phyloP scores from a whole-genome alignment of 2,888 invertebrate genomes.

The Carterocephalus palaemon region DNA sequence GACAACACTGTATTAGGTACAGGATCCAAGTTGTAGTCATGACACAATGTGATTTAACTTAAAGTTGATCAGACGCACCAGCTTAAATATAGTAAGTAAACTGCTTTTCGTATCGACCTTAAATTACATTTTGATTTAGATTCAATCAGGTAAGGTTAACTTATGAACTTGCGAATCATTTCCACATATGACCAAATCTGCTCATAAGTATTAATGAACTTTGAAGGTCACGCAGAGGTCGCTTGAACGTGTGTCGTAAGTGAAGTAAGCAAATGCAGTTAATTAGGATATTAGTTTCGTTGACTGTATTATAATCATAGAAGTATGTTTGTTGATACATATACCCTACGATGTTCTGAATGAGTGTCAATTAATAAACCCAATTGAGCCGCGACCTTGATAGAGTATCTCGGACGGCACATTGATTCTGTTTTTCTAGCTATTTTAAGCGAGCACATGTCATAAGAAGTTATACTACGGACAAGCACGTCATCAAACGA shows the following conservation, averaged over 20 bases:
- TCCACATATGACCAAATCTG: slow-evolving; percentile 29
- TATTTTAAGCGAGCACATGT: slow-evolving; percentile 39
- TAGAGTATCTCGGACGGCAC: slow-evolving; percentile 42
- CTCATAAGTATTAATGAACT: background rate
- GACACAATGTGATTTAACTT: slow-evolving; percentile 47
- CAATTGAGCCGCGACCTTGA: slow-evolving; percentile 54
- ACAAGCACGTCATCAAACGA: slow-evolving; percentile 21
- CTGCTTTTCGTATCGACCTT: slow-evolving; percentile 27
- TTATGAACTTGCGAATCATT: slow-evolving; percentile 27
- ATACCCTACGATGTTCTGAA: slow-evolving; percentile 37
- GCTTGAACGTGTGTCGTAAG: background rate
- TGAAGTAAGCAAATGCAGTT: background rate
- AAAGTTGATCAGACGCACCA: slow-evolving; percentile 27
- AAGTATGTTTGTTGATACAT: slow-evolving; percentile 38
- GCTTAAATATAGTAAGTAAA: too few species aligned
- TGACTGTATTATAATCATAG: slow-evolving; percentile 33
- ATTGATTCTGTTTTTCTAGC: slow-evolving; percentile 46
- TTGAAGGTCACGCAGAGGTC: slow-evolving; percentile 2
- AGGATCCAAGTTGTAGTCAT: slow-evolving; percentile 42
- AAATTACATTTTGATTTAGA: slow-evolving; percentile 55
- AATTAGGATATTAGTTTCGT: slow-evolving; percentile 30
- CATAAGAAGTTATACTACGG: slow-evolving; percentile 21
- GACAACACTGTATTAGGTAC: slow-evolving; percentile 46
- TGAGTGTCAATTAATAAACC: slow-evolving; percentile 52
- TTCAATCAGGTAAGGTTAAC: slow-evolving; percentile 34